Evolutionary conservation across 1,140 invertebrate species (phyloP), one percentile per base, ranked within the genome.

Genomic region (Melanaphis sacchari): DNA sequence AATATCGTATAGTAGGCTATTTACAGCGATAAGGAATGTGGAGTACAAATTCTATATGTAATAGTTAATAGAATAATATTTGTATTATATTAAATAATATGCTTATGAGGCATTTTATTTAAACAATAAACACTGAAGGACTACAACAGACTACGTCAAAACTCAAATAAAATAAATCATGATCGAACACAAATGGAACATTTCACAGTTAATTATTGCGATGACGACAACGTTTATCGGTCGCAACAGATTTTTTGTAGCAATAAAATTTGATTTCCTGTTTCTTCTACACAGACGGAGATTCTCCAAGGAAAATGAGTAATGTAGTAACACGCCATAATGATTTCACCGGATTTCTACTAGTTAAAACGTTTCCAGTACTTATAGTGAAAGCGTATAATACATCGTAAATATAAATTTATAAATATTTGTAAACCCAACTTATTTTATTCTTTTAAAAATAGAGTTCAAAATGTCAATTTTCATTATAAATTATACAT

Each of bases 301-400:
- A 66, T 52, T 54, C 46, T 52, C 43, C 11, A 8, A 36, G 49
- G 81, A 93, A 93, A 93, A 93, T 84, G 22, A 36, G 31, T 54
- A 41, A 26, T 59, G 26, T 90, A 41, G 22, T 8, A 84, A 85
- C 81, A 49, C 76, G 26, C 24, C 11, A 7, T 43, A 26, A n/a
- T 40, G 91, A 82, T 93, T 93, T 93, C 91, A 93, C 91, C 91
- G 91, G 91, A 93, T 93, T 93, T 93, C 91, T 93, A 93, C 91
- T 41, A 21, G 76, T 84, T 93, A 93, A 85, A 85, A 93, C 46
- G 54, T 84, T 84, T 92, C 90, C 90, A 46, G 46, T 21, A 38
- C 43, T 43, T 66, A 46, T 31, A 84, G 91, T 85, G 91, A 93
- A 93, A 93, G 91, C 91, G 91, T 93, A 46, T 59, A 85, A 93